These are phyloP conservation scores for Beroe ovata DNA, from an alignment of 37 sponge, comb jelly and placozoan species.

Conservation along the genomic window DNA sequence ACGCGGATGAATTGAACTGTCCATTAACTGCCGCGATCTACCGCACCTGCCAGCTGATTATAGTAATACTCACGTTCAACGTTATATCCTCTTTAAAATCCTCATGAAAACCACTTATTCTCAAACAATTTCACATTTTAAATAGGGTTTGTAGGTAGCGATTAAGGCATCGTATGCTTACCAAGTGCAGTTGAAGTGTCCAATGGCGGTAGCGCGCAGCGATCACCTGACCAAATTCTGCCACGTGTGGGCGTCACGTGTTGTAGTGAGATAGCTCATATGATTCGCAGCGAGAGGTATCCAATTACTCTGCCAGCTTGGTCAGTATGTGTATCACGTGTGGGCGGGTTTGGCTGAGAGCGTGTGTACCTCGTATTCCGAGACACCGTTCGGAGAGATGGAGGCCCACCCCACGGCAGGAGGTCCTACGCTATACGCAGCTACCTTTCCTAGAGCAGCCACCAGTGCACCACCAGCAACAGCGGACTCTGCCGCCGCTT, in stretches of 20 bases:
- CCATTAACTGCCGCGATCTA: neutral
- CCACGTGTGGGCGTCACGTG: slow-evolving; percentile 18
- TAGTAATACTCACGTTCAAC: neutral
- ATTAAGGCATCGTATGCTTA: slow-evolving; percentile 65
- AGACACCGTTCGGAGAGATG: slow-evolving; percentile 55
- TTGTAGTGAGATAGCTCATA: slow-evolving; percentile 2
- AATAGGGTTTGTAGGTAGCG: slow-evolving; percentile 33
- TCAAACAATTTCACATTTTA: slow-evolving; percentile 50
- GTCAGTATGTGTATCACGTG: slow-evolving; percentile 63
- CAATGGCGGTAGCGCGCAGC: neutral
- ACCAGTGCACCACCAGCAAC: neutral
- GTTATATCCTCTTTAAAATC: neutral
- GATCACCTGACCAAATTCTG: slow-evolving; percentile 19
- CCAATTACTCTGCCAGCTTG: slow-evolving; percentile 66
- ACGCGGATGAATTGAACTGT: neutral
- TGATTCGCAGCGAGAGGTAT: slow-evolving; percentile 58
- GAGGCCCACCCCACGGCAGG: slow-evolving; percentile 6
- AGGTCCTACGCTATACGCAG: slow-evolving; percentile 1
- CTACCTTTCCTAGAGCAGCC: neutral
- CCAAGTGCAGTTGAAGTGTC: neutral
- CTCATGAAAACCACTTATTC: slow-evolving; percentile 45
- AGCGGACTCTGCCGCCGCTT: neutral
- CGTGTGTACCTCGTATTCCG: slow-evolving; percentile 28
- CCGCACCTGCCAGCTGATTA: neutral
- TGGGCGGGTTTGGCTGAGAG: slow-evolving; percentile 47